Evolutionary conservation across 2,797 vertebrate species (phyloP).

Genomic region (Anomalospiza imberbis): DNA sequence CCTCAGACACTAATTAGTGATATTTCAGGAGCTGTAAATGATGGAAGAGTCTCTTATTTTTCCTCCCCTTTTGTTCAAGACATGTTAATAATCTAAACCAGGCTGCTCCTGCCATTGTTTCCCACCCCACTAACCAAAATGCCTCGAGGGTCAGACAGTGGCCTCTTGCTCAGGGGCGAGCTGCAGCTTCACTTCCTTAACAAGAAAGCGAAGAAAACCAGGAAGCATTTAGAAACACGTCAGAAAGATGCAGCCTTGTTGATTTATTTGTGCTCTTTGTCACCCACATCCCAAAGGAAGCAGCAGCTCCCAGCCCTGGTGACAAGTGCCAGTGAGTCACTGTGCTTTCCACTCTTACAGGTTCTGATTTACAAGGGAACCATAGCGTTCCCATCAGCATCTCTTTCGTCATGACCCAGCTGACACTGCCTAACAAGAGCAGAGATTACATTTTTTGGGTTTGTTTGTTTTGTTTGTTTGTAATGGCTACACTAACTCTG

Average conservation of each 20-base stretch:
- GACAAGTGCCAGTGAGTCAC: neutral
- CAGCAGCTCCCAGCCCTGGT: neutral
- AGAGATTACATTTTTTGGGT: fast-evolving
- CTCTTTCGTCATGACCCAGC: neutral
- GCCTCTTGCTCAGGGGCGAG: neutral
- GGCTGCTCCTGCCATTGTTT: neutral
- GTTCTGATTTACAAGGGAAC: neutral
- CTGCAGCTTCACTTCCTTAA: neutral
- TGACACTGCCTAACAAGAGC: neutral
- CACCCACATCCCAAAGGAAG: neutral
- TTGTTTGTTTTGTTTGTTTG: too few species aligned
- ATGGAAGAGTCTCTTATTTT: neutral
- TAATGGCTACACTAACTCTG: neutral
- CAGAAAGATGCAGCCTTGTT: neutral
- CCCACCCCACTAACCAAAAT: neutral
- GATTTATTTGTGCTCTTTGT: neutral
- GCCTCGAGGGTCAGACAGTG: fast-evolving
- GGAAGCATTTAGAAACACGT: fast-evolving
- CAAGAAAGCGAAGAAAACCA: neutral
- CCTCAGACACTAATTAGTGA: constrained; percentile 56
- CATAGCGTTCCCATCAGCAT: neutral
- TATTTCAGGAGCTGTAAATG: constrained; percentile 31
- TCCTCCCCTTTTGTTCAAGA: neutral
- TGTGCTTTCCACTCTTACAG: neutral
- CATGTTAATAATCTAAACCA: neutral